phyloP scores from a whole-genome alignment of 2,113 vertebrate species.

The Axis porcinus region DNA sequence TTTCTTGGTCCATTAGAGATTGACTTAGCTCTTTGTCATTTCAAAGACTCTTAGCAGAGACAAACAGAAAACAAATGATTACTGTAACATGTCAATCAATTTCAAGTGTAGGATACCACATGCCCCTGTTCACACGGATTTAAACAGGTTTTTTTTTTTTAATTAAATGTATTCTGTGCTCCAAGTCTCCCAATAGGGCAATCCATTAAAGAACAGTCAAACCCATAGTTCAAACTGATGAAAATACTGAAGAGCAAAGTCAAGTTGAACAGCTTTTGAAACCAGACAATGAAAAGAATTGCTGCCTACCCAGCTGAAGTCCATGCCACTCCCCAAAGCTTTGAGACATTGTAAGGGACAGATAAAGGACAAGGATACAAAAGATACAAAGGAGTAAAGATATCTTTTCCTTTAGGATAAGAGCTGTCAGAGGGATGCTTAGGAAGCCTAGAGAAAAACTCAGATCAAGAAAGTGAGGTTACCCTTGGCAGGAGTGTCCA shows the following conservation, averaged over 20 bases:
- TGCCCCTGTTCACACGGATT: neutral
- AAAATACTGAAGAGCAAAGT: neutral
- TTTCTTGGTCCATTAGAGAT: neutral
- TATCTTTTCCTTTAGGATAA: neutral
- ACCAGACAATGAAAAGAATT: neutral
- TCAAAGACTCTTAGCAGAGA: neutral
- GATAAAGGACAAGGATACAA: neutral
- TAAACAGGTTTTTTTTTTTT: neutral
- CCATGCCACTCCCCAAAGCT: neutral
- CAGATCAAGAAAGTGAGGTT: neutral
- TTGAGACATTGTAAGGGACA: neutral
- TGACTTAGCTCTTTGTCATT: neutral
- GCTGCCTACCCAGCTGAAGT: neutral
- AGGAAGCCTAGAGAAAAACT: neutral
- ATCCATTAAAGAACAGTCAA: neutral
- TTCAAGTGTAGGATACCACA: neutral
- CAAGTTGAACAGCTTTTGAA: neutral
- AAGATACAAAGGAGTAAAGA: neutral
- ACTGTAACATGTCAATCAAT: neutral
- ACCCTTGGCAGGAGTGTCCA: neutral
- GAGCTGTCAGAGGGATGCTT: neutral
- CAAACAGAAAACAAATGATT: neutral
- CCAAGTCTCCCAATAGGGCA: neutral
- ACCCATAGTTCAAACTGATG: neutral
- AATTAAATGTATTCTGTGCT: neutral